These are phyloP conservation scores for Neria commutata DNA, from an alignment of 2,888 invertebrate genomes.

Conservation along the genomic window DNA sequence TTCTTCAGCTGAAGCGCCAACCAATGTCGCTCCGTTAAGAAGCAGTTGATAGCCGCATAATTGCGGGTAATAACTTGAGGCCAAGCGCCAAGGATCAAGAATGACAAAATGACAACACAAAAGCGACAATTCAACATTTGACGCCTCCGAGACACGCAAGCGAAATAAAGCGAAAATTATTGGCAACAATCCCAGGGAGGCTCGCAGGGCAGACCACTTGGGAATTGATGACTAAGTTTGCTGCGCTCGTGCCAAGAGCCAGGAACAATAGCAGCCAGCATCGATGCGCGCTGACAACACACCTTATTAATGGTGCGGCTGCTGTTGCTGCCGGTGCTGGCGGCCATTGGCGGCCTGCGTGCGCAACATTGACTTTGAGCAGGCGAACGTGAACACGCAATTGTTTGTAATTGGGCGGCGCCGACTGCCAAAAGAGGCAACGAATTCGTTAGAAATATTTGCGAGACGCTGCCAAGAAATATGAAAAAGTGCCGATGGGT, in stretches of 20 bases:
- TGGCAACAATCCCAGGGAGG: too few species aligned
- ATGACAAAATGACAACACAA: too few species aligned
- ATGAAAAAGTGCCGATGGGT: not conserved
- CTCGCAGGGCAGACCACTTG: too few species aligned
- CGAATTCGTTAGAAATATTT: not conserved
- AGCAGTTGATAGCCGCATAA: too few species aligned
- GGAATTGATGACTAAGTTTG: constrained; percentile 13
- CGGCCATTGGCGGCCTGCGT: not conserved
- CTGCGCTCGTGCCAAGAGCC: not conserved
- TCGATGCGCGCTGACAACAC: not conserved
- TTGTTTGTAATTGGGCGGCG: not conserved
- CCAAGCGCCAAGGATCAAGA: too few species aligned
- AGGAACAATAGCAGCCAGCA: not conserved
- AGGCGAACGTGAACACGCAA: not conserved
- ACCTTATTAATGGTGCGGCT: not conserved
- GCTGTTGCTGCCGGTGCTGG: not conserved
- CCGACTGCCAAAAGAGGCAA: not conserved
- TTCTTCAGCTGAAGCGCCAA: too few species aligned
- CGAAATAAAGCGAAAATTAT: too few species aligned
- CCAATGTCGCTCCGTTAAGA: too few species aligned
- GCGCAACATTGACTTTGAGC: constrained; percentile 20
- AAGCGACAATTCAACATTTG: too few species aligned
- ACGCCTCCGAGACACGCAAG: too few species aligned
- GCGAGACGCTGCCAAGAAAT: constrained; percentile 2
- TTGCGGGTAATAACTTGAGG: too few species aligned